phyloP scores from a whole-genome alignment of 2,888 invertebrate genomes.

The Perizoma affinitatum region DNA sequence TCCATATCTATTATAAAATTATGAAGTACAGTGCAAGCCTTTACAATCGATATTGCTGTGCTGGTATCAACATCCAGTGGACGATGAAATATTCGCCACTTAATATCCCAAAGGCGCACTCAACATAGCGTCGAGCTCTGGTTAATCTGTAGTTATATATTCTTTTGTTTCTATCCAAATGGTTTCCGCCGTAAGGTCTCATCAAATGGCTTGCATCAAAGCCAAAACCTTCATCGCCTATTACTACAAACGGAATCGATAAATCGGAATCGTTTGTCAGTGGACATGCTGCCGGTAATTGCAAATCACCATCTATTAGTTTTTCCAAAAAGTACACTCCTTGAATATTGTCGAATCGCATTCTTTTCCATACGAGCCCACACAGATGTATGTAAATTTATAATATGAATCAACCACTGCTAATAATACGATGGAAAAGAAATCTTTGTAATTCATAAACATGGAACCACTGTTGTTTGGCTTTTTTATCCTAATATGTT shows the following conservation, averaged over 20 bases:
- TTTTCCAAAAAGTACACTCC: slow-evolving; percentile 27
- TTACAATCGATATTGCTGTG: no score
- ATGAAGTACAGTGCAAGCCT: no score
- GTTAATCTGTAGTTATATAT: slow-evolving; percentile 40
- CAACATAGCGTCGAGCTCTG: slow-evolving; percentile 38
- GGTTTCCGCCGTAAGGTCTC: slow-evolving; percentile 32
- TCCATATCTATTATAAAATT: no score
- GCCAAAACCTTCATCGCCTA: slow-evolving; percentile 35
- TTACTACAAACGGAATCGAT: slow-evolving; percentile 25
- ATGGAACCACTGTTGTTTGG: slow-evolving; percentile 33
- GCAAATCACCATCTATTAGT: slow-evolving; percentile 20
- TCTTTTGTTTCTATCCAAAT: slow-evolving; percentile 32
- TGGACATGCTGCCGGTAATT: slow-evolving; percentile 32
- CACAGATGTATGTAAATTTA: slow-evolving; percentile 32
- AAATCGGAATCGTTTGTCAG: slow-evolving; percentile 29
- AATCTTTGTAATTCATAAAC: slow-evolving; percentile 36
- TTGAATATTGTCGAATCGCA: slow-evolving; percentile 30
- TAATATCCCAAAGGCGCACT: slow-evolving; percentile 43
- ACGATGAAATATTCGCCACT: slow-evolving; percentile 40
- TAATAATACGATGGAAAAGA: slow-evolving; percentile 32
- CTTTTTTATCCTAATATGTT: slow-evolving; percentile 37
- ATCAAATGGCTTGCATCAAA: slow-evolving; percentile 31
- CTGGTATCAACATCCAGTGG: no score
- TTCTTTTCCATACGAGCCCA: slow-evolving; percentile 35
- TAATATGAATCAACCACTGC: slow-evolving; percentile 35